Evolutionary conservation across 92 coral and sea anemone species (phyloP).

Genomic region (Pocillopora meandrina): DNA sequence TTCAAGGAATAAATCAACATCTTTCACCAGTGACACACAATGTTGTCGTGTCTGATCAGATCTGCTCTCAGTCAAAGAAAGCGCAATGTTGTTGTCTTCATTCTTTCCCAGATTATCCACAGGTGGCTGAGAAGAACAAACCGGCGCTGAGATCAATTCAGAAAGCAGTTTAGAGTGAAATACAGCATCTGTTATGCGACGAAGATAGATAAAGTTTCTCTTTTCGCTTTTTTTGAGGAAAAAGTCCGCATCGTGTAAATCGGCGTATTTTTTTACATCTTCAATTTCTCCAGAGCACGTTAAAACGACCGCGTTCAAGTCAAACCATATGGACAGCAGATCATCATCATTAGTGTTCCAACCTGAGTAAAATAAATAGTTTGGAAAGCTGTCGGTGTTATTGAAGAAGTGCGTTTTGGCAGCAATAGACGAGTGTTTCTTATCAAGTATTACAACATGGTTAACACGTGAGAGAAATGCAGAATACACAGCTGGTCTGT

Average conservation of each 20-base stretch:
- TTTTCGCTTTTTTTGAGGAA: not conserved
- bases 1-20: not conserved
- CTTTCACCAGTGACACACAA: not conserved
- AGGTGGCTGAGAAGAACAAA: conserved; percentile 2
- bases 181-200: no score
- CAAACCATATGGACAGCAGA: not conserved
- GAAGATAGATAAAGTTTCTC: not conserved
- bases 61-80: not conserved
- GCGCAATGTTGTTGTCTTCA: not conserved
- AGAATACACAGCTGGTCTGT: not conserved
- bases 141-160: not conserved
- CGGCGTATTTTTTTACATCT: not conserved
- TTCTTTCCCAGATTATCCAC: not conserved
- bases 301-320: not conserved
- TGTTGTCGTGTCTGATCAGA: not conserved
- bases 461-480: not conserved
- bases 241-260: accelerated
- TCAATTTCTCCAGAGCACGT: not conserved
- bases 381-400: no score
- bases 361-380: no score
- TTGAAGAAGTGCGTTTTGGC: no score
- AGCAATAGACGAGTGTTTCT: no score
- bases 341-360: no score
- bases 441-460: not conserved
- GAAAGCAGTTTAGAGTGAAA: not conserved